Percentiles rank a stretch among this genome's conserved stretches.
Conservation (phyloP, 64 coral and sea anemone species). For the Porites australiensis region DNA sequence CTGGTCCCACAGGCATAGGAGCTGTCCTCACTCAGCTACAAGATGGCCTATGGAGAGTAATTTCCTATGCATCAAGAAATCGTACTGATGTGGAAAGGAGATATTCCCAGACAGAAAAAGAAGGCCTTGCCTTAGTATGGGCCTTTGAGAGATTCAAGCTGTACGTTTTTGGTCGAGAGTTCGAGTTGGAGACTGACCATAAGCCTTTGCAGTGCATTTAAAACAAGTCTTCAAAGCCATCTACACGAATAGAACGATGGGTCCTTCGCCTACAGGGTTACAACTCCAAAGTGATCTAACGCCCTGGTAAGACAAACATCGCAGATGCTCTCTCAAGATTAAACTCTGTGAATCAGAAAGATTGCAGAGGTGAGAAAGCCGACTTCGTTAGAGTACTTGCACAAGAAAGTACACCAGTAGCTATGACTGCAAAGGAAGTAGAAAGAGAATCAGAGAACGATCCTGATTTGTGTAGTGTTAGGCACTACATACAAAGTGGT, state of each 20-base stretch:
- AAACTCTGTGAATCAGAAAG: conserved; percentile 23
- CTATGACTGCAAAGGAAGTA: conserved; percentile 38
- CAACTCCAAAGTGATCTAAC: conserved; percentile 24
- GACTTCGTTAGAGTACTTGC: background rate
- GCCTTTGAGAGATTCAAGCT: background rate
- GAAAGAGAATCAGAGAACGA: conserved; percentile 31
- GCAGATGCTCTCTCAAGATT: conserved; percentile 34
- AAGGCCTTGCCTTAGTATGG: conserved; percentile 36
- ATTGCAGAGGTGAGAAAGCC: conserved; percentile 36
- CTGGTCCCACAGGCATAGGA: conserved; percentile 21
- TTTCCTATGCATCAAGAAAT: conserved; percentile 53
- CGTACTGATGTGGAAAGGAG: conserved; percentile 22
- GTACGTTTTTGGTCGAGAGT: conserved; percentile 2
- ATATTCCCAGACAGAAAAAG: conserved; percentile 62
- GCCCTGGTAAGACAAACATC: conserved; percentile 5
- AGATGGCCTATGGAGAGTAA: conserved; percentile 24
- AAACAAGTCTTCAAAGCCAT: background rate
- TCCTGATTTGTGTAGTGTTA: conserved; percentile 5
- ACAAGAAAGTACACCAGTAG: conserved; percentile 27
- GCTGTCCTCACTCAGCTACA: conserved; percentile 37
- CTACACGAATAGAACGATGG: conserved; percentile 11
- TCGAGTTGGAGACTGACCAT: conserved; percentile 41
- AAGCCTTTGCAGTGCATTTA: conserved; percentile 18
- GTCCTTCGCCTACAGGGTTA: background rate
- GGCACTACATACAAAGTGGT: background rate